Evolutionary conservation across 2,113 vertebrate species (phyloP), one percentile per base, ranked within the genome.

Genomic region (Notiomystis cincta): DNA sequence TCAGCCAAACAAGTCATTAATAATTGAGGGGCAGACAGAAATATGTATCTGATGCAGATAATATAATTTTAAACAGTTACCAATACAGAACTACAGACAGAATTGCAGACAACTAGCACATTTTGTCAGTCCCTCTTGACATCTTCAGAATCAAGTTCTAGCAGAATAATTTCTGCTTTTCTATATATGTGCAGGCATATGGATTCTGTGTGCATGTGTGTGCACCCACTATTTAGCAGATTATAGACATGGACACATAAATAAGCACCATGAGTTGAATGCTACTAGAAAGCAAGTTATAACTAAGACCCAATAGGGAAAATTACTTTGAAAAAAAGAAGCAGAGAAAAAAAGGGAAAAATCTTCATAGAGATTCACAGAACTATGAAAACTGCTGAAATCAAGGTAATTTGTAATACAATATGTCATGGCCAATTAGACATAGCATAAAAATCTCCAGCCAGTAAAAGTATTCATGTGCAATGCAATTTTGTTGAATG

Each of bases 351-450:
- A 93, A 77, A 50, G 20, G 47, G 11, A 75, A 64, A 82, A 88
- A 65, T 18, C 25, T 65, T 82, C 50, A 69, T 30, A 61, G 67
- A 80, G 48, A 67, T 27, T 62, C 56, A 83, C 7, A 62, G 35
- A 90, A 73, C 60, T 57, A 66, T 15, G 22, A 78, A 78, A 92
- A 75, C 27, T 92, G 67, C 72, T 92, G 87, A 91, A 95, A 91
- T 64, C 44, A 79, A 77, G 80, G 50, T 78, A 92, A 65, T 79
- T 24, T 75, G 23, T 56, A 67, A 85, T 93, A 76, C 28, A 90
- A 28, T 82, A 65, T 16, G 45, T 50, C 67, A 57, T 15, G 58
- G 64, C 28, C 45, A 73, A 76, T 85, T 90, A 90, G 70, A 79
- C 8, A 24, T 16, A 84, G 40, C 7, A 40, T 6, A 20, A 92